Evolutionary conservation across 2,113 vertebrate genomes (phyloP).

Genomic region (Eupsittula cactorum): DNA sequence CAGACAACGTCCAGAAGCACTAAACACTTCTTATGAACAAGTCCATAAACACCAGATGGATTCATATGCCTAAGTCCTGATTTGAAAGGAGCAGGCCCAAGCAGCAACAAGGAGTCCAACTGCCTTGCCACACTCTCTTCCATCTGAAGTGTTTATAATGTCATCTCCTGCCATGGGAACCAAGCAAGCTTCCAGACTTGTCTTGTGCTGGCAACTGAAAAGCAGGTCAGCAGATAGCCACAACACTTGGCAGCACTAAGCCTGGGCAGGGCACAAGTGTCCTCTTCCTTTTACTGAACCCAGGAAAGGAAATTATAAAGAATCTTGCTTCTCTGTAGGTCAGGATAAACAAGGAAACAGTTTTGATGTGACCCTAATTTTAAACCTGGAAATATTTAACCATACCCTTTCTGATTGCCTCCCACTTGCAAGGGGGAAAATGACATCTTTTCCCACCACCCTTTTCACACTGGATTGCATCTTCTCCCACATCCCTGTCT

Average conservation of each 20-base stretch:
- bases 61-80: neutral
- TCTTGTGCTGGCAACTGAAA: neutral
- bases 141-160: neutral
- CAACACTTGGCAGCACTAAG: neutral
- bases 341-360: neutral
- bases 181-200: neutral
- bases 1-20: neutral
- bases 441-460: neutral
- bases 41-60: neutral
- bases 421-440: neutral
- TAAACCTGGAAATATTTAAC: neutral
- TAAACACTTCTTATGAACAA: neutral
- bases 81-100: neutral
- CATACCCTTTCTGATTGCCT: neutral
- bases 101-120: neutral
- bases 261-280: neutral
- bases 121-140: neutral
- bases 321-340: neutral
- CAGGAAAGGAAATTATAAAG: neutral
- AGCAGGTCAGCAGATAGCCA: neutral
- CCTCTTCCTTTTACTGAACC: neutral
- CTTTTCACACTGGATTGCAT: conserved; percentile 79
- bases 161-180: neutral
- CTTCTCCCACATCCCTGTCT: conserved; percentile 48
- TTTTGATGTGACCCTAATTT: neutral